Evolutionary conservation across 2,888 invertebrate species (phyloP).

Genomic region (Lysandra coridon): DNA sequence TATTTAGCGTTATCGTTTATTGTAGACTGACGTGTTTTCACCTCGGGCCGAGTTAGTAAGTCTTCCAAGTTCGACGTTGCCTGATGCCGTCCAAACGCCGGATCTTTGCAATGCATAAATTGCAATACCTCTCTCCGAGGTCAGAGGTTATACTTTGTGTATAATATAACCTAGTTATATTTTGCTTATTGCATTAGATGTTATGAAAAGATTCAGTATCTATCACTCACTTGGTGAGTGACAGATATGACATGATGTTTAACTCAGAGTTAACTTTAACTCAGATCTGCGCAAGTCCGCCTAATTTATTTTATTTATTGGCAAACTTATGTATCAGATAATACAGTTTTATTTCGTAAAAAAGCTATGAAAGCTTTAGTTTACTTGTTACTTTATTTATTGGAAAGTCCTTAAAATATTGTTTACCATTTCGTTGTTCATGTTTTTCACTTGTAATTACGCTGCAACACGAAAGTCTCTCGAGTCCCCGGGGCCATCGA

Average conservation of each 20-base stretch:
- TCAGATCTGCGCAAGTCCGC: too few species aligned
- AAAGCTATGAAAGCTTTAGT: too few species aligned
- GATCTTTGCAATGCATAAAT: constrained; percentile 60
- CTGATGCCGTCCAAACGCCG: constrained; percentile 36
- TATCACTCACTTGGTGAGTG: too few species aligned
- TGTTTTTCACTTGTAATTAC: neutral
- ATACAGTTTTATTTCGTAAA: too few species aligned
- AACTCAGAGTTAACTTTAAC: too few species aligned
- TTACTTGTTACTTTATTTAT: too few species aligned
- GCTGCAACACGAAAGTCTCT: neutral
- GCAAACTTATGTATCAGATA: too few species aligned
- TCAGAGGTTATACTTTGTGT: constrained; percentile 30
- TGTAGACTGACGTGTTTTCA: constrained; percentile 66
- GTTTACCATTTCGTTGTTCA: neutral
- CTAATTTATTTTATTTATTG: too few species aligned
- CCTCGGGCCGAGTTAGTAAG: constrained; percentile 76
- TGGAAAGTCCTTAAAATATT: neutral
- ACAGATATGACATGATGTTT: too few species aligned
- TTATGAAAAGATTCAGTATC: too few species aligned
- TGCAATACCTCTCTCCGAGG: constrained; percentile 46
- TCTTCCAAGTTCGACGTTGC: constrained; percentile 76
- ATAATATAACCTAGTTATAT: neutral
- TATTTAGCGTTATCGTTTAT: constrained; percentile 20
- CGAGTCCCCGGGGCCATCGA: constrained; percentile 14
- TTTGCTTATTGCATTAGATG: too few species aligned